Percentiles rank a stretch among this genome's conserved stretches.
Conservation (phyloP, 2,797 vertebrate species). For the Naso thynnoides region DNA sequence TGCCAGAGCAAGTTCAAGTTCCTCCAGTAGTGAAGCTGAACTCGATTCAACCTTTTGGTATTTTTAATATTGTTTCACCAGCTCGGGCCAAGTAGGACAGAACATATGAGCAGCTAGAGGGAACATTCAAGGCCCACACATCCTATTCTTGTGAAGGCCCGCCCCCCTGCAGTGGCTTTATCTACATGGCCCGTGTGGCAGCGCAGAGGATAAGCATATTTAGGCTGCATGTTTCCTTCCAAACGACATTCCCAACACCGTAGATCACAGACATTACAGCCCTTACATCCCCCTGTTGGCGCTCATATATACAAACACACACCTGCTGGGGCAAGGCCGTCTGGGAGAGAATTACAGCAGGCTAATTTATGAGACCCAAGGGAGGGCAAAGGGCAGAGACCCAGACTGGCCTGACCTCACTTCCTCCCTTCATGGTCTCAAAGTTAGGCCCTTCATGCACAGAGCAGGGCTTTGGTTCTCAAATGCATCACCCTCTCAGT, state of each 20-base stretch:
- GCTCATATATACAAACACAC: constrained; percentile 88
- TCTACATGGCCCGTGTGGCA: constrained; percentile 69
- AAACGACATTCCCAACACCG: constrained; percentile 81
- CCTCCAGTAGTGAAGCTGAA: constrained; percentile 72
- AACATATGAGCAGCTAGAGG: constrained; percentile 9
- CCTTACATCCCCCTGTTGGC: constrained; percentile 79
- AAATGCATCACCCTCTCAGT: constrained; percentile 33
- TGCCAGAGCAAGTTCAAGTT: constrained; percentile 59
- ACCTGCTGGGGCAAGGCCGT: constrained; percentile 86
- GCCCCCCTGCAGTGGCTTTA: constrained; percentile 66
- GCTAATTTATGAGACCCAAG: constrained; percentile 86
- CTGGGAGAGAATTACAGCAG: constrained; percentile 84
- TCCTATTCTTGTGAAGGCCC: constrained; percentile 54
- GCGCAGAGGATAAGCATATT: constrained; percentile 83
- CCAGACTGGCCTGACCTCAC: constrained; percentile 82
- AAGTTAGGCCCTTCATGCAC: constrained; percentile 58
- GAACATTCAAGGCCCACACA: constrained; percentile 47
- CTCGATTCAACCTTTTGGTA: constrained; percentile 75
- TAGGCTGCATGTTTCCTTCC: constrained; percentile 84
- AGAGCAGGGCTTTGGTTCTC: constrained; percentile 41
- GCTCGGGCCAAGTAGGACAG: constrained; percentile 62
- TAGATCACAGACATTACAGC: constrained; percentile 84
- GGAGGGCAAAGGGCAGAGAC: constrained; percentile 82
- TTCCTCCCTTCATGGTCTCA: constrained; percentile 79
- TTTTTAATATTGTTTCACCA: constrained; percentile 62